Conservation (phyloP, 2,888 invertebrate species). For the Marasmarcha lunaedactyla region DNA sequence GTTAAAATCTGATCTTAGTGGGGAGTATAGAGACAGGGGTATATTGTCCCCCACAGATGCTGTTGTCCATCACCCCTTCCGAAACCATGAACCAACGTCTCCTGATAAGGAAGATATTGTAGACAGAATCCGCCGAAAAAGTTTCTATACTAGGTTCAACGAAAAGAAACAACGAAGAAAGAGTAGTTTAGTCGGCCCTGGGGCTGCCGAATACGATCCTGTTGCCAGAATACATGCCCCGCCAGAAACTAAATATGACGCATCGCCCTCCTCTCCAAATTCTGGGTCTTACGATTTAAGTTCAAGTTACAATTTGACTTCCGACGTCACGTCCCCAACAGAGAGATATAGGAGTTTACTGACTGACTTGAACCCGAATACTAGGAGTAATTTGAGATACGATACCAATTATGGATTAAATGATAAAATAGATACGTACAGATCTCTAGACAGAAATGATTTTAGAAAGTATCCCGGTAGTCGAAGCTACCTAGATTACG, state of each 20-base stretch:
- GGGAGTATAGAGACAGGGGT: slow-evolving; percentile 38
- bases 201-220: slow-evolving; percentile 69
- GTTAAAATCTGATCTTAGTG: slow-evolving; percentile 49
- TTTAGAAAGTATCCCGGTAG: slow-evolving; percentile 51
- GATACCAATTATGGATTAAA: slow-evolving; percentile 42
- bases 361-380: slow-evolving; percentile 37
- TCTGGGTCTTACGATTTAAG: slow-evolving; percentile 41
- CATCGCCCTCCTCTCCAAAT: slow-evolving; percentile 45
- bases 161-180: slow-evolving; percentile 81
- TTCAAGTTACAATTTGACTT: slow-evolving; percentile 45
- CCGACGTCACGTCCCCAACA: slow-evolving; percentile 52
- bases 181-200: slow-evolving; percentile 74
- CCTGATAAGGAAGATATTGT: slow-evolving; percentile 79
- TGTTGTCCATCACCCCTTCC: slow-evolving; percentile 36
- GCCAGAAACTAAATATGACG: slow-evolving; percentile 38
- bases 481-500: slow-evolving; percentile 52
- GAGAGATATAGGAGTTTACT: slow-evolving; percentile 55
- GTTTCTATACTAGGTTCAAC: slow-evolving; percentile 90
- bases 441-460: slow-evolving; percentile 60
- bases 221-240: slow-evolving; percentile 52
- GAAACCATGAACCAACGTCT: slow-evolving; percentile 52
- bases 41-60: slow-evolving; percentile 31
- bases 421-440: slow-evolving; percentile 56
- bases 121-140: slow-evolving; percentile 88
- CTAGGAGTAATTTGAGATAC: slow-evolving; percentile 42